These are phyloP conservation scores for Aleiodes sp. DNA, from an alignment of 1,140 invertebrate genomes.

Conservation along the genomic window DNA sequence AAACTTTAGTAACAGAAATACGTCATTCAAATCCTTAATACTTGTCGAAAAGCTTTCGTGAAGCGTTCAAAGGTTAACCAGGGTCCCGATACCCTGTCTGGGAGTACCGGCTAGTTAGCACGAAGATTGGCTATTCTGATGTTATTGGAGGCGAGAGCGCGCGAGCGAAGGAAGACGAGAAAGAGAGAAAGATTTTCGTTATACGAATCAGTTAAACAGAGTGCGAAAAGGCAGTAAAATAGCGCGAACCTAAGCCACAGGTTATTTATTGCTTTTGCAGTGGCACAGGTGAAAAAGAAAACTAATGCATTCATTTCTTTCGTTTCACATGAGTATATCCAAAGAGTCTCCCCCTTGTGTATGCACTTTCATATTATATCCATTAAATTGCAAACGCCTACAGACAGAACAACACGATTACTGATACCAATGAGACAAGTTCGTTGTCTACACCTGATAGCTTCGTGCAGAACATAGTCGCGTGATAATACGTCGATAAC, in stretches of 20 bases:
- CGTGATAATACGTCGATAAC: too few species aligned
- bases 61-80: constrained; percentile 64
- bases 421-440: too few species aligned
- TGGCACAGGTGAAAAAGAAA: constrained; percentile 64
- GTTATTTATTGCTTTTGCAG: constrained; percentile 65
- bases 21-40: constrained; percentile 14
- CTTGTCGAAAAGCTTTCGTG: constrained; percentile 19
- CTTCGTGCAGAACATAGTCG: too few species aligned
- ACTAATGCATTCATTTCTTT: constrained; percentile 16
- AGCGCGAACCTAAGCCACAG: constrained; percentile 57
- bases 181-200: constrained; percentile 42
- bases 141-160: constrained; percentile 51
- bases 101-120: constrained; percentile 63
- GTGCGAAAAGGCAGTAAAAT: constrained; percentile 58
- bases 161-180: neutral
- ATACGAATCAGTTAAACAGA: constrained; percentile 60
- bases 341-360: neutral
- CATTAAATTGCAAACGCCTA: constrained; percentile 11
- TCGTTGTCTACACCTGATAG: too few species aligned
- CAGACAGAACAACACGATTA: too few species aligned
- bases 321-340: neutral
- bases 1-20: constrained; percentile 11
- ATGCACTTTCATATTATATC: neutral
- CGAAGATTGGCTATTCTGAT: constrained; percentile 61
- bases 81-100: constrained; percentile 57